Conservation (phyloP, 2,797 vertebrate species). For the Bradypodion pumilum region DNA sequence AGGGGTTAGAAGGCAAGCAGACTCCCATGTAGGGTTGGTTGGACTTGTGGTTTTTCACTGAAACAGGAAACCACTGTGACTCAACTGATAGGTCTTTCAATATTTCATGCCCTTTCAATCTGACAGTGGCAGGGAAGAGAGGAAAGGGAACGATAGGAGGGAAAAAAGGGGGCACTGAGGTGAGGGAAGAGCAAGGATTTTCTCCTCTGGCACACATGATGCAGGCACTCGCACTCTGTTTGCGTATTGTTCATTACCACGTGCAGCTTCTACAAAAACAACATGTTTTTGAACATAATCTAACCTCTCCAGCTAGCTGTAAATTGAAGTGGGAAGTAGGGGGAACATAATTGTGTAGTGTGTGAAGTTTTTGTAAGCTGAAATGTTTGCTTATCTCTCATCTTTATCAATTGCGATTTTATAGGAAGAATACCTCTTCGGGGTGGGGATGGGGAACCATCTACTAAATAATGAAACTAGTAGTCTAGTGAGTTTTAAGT, state of each 20-base stretch:
- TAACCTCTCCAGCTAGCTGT: neutral
- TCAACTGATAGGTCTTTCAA: neutral
- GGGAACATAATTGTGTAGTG: too few relatives aligned
- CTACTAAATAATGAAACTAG: neutral
- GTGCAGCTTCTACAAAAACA: neutral
- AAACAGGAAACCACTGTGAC: conserved; percentile 7
- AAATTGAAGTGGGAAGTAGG: neutral
- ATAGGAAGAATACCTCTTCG: too few relatives aligned
- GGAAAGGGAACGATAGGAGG: neutral
- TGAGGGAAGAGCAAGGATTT: neutral
- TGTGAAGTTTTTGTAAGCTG: neutral
- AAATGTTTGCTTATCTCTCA: neutral
- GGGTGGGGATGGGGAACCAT: too few relatives aligned
- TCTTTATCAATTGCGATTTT: neutral
- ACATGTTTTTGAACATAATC: neutral
- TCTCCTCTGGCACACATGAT: neutral
- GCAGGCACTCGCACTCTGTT: neutral
- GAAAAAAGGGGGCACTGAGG: neutral
- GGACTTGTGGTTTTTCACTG: neutral
- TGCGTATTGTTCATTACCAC: neutral
- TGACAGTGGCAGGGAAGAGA: neutral
- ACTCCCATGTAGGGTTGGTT: neutral
- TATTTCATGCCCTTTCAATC: neutral
- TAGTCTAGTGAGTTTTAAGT: too few relatives aligned
- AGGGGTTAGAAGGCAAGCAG: neutral